Evolutionary conservation across 2,888 invertebrate genomes (phyloP).

Genomic region (Anorthoa munda): DNA sequence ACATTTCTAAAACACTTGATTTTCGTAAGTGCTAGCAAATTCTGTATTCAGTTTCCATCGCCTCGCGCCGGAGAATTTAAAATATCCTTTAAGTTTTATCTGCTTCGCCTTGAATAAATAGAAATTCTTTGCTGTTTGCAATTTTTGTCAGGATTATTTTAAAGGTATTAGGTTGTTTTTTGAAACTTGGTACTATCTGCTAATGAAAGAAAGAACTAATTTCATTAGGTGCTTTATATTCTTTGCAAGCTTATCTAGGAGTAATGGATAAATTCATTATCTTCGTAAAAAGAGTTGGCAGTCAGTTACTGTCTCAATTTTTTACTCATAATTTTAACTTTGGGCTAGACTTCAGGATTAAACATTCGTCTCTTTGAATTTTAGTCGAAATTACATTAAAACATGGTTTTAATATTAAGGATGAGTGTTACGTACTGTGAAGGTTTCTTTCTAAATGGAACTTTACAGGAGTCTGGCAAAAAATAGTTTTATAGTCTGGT

Average conservation of each 20-base stretch:
- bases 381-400: neutral
- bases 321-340: neutral
- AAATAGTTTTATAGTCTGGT: neutral
- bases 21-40: slow-evolving; percentile 66
- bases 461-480: no score
- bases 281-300: slow-evolving; percentile 11
- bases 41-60: slow-evolving; percentile 70
- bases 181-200: slow-evolving; percentile 31
- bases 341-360: no score
- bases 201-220: slow-evolving; percentile 47
- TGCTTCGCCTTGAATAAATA: slow-evolving; percentile 38
- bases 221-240: slow-evolving; percentile 46
- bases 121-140: slow-evolving; percentile 41
- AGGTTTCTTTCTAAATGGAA: no score
- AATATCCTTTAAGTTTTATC: slow-evolving; percentile 59
- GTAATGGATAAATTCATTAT: slow-evolving; percentile 29
- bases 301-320: neutral
- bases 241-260: slow-evolving; percentile 15
- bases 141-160: slow-evolving; percentile 44
- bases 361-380: neutral
- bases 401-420: neutral
- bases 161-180: slow-evolving; percentile 39
- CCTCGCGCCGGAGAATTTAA: slow-evolving; percentile 64
- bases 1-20: slow-evolving; percentile 66
- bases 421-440: no score